Conservation (phyloP, 2,888 invertebrate genomes). For the Erannis defoliaria region DNA sequence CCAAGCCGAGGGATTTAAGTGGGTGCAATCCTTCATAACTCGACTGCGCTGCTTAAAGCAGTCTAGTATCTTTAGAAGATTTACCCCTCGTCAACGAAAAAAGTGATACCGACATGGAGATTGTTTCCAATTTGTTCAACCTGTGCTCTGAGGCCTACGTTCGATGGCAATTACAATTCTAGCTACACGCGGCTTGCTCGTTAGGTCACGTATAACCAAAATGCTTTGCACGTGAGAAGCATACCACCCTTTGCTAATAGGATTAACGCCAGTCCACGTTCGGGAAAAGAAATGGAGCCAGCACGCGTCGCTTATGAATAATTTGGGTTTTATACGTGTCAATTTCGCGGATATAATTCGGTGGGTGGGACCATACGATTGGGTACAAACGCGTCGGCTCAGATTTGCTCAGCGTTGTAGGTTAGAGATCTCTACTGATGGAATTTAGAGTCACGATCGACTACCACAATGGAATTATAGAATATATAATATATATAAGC, state of each 20-base stretch:
- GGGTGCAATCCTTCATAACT: too few relatives aligned
- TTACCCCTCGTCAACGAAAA: background rate
- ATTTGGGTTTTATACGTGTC: slow-evolving; percentile 35
- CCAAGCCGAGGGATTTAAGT: too few relatives aligned
- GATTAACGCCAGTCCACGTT: slow-evolving; percentile 62
- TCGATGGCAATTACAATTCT: slow-evolving; percentile 63
- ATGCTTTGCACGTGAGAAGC: slow-evolving; percentile 63
- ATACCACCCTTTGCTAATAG: slow-evolving; percentile 58
- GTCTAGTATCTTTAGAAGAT: background rate
- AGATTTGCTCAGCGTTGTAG: too few relatives aligned
- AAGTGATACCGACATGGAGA: too few relatives aligned
- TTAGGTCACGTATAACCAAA: slow-evolving; percentile 64
- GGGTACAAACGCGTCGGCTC: background rate
- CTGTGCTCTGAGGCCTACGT: slow-evolving; percentile 34
- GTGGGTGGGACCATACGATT: slow-evolving; percentile 6
- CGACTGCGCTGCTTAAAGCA: background rate
- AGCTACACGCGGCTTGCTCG: slow-evolving; percentile 48
- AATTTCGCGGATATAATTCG: slow-evolving; percentile 26
- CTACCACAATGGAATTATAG: too few relatives aligned
- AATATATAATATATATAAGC: too few relatives aligned
- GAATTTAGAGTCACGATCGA: too few relatives aligned
- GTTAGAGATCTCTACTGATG: too few relatives aligned
- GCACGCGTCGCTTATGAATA: slow-evolving; percentile 45
- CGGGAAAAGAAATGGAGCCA: slow-evolving; percentile 44
- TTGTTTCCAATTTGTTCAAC: slow-evolving; percentile 34